These are phyloP conservation scores for Danio tinwini DNA, from an alignment of 2,797 vertebrate species.

Conservation along the genomic window DNA sequence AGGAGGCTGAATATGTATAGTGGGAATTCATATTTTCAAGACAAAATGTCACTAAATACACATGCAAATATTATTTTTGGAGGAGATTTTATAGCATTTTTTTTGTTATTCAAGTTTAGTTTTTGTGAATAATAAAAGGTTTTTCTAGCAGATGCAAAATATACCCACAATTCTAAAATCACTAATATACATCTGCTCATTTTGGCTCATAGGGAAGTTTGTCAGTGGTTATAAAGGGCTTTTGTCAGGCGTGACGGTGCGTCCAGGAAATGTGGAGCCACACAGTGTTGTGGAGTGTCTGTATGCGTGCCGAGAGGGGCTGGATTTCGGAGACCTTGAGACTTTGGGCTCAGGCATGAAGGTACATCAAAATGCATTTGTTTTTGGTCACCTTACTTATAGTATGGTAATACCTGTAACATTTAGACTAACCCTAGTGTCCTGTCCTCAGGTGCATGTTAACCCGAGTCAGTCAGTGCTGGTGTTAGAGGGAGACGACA, in stretches of 20 bases:
- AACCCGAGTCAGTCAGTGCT: slow-evolving; percentile 97
- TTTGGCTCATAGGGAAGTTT: slow-evolving; percentile 75
- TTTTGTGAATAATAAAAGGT: no score
- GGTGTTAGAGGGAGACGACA: slow-evolving; percentile 95
- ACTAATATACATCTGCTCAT: slow-evolving; percentile 2
- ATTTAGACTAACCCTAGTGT: background rate
- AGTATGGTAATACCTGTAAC: background rate
- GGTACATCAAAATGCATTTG: slow-evolving; percentile 72
- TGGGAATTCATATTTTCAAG: no score
- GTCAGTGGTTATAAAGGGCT: slow-evolving; percentile 94
- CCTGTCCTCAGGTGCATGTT: slow-evolving; percentile 88
- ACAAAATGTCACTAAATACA: no score
- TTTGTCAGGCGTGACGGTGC: slow-evolving; percentile 94
- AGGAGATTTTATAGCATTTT: no score
- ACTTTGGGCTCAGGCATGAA: slow-evolving; percentile 99
- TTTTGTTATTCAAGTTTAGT: no score
- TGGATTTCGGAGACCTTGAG: slow-evolving; percentile 98
- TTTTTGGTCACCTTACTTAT: background rate
- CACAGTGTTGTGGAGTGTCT: slow-evolving; percentile 98
- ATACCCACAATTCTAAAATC: no score
- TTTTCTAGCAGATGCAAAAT: no score
- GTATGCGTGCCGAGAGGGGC: slow-evolving; percentile 96
- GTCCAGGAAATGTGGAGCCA: slow-evolving; percentile 93
- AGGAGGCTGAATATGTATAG: no score
- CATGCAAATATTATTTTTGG: no score